phyloP scores from a whole-genome alignment of 92 coral and sea anemone species.

The Blastomussa wellsi region DNA sequence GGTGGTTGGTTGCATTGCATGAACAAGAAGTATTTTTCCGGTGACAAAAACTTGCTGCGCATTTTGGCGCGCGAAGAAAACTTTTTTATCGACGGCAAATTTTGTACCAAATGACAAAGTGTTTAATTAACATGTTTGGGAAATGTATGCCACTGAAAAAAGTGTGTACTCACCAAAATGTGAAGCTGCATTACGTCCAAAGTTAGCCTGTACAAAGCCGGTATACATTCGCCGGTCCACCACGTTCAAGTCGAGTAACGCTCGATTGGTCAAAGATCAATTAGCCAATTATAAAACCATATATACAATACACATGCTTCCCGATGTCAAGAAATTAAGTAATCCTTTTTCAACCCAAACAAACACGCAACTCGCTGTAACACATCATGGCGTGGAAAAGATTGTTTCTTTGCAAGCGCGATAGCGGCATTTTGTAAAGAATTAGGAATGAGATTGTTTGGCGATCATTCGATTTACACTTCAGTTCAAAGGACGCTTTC shows the following conservation, averaged over 20 bases:
- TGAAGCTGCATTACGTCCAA: not conserved
- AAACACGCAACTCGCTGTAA: constrained; percentile 6
- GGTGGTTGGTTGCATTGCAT: not conserved
- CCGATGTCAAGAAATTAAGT: constrained; percentile 19
- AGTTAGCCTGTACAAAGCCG: not conserved
- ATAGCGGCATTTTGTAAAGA: not conserved
- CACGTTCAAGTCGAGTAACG: constrained; percentile 3
- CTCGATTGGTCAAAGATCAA: constrained; percentile 34
- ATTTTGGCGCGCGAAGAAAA: not conserved
- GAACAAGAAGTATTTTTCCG: not conserved
- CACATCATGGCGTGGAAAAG: not conserved
- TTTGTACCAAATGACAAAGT: not conserved
- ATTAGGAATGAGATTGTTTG: not conserved
- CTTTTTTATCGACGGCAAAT: not conserved
- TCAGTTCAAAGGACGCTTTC: not conserved
- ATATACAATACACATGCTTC: not conserved
- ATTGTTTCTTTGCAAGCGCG: not conserved
- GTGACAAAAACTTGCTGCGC: not conserved
- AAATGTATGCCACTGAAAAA: not conserved
- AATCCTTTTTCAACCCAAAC: constrained; percentile 2
- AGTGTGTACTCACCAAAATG: constrained; percentile 22
- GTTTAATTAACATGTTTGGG: not conserved
- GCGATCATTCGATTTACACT: not conserved
- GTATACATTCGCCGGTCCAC: not conserved
- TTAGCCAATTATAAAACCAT: constrained; percentile 39